Evolutionary conservation across 2,797 vertebrate species (phyloP), one percentile per base, ranked within the genome.

Genomic region (Falco concolor): DNA sequence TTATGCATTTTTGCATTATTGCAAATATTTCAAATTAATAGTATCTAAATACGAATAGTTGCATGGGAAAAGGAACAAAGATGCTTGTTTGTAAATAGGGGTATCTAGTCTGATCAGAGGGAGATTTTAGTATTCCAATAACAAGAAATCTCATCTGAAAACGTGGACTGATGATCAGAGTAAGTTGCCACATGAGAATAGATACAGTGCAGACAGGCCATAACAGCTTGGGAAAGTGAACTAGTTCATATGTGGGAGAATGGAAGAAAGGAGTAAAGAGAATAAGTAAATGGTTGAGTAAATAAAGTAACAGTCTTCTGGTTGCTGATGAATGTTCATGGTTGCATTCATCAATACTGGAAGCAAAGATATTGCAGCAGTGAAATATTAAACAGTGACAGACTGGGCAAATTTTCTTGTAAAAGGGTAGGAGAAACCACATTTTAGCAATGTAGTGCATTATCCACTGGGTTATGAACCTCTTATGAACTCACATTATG

Each of bases 381-480:
- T n/a, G 44, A 81, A 93, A 90, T 40, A 72, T 59, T 84, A 65
- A 92, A 69, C 59, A 78, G 49, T 24, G 57, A 78, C 70, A 77
- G 84, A 57, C 36, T 60, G 52, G 11, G 11, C 56, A 50, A 80
- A 44, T 76, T 84, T 49, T 76, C 34, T 70, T 80, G 38, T 77
- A 76, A 84, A 80, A 68, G 12, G 16, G 50, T 49, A 92, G 74
- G 17, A n/a, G 78, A 83, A 47, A 42, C 6, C 34, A 57, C n/a
- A 67, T 84, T 88, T 90, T 79, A 91, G 19, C 56, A 61, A 63
- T 30, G 36, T 38, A 79, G n/a, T 82, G 13, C 27, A 57, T 90
- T 93, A 91, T 61, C 60, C 56, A 52, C n/a, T 45, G 34, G 42
- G 64, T 76, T 95, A 72, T 85, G 87, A 93, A 96, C 81, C 72